Evolutionary conservation across 2,888 invertebrate genomes (phyloP).

Genomic region (Quadroppia sp.): DNA sequence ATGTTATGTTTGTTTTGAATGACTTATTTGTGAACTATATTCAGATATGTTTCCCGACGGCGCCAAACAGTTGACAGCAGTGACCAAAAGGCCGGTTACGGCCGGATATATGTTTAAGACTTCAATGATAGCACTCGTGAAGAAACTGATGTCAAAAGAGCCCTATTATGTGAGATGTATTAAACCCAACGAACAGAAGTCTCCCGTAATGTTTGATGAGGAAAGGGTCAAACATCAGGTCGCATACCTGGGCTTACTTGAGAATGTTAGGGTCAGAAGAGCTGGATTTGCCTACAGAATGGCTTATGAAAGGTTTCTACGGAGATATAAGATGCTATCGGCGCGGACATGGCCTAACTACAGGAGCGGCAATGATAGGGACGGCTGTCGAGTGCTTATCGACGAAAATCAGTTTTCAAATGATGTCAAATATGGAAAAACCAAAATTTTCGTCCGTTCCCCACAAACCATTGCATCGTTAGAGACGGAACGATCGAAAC

Average conservation of each 20-base stretch:
- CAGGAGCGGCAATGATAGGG: conserved; percentile 67
- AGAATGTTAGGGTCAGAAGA: conserved; percentile 80
- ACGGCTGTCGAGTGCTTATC: conserved; percentile 78
- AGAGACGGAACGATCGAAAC: conserved; percentile 76
- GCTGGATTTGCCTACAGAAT: conserved; percentile 89
- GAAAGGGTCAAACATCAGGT: conserved; percentile 81
- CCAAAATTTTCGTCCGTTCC: conserved; percentile 90
- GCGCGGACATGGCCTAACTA: conserved; percentile 80
- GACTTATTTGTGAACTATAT: conserved; percentile 53
- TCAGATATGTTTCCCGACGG: conserved; percentile 96
- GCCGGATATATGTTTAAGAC: conserved; percentile 84
- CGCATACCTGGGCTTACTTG: conserved; percentile 88
- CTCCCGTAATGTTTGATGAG: conserved; percentile 68
- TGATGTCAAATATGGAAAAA: conserved; percentile 90
- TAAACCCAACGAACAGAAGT: conserved; percentile 83
- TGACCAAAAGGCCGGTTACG: conserved; percentile 85
- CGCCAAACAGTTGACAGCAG: conserved; percentile 76
- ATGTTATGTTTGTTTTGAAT: background rate
- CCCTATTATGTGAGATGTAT: conserved; percentile 91
- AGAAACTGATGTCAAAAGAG: conserved; percentile 85
- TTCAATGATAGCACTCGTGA: conserved; percentile 78
- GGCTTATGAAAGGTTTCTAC: conserved; percentile 76
- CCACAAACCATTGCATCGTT: conserved; percentile 84
- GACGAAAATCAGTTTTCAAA: conserved; percentile 69
- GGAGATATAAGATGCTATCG: conserved; percentile 77